phyloP scores from a whole-genome alignment of 2,888 invertebrate genomes.

The Melitaea athalia region DNA sequence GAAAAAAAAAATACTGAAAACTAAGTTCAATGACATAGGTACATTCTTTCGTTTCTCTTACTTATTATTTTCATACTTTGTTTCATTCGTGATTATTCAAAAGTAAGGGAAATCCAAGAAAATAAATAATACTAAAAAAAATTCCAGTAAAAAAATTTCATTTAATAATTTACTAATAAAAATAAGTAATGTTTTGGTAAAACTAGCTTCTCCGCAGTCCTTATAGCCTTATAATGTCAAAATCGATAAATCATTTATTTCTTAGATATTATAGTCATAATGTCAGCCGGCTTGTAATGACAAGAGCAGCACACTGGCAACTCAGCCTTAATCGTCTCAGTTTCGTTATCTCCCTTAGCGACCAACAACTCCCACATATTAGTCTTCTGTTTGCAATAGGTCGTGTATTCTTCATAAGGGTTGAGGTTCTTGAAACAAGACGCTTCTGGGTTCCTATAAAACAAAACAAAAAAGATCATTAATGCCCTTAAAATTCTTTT shows the following conservation, averaged over 20 bases:
- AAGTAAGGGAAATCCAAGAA: no score
- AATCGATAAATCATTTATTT: constrained; percentile 3
- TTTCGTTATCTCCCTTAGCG: constrained; percentile 50
- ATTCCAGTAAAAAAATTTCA: background rate
- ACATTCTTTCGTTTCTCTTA: no score
- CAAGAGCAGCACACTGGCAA: constrained; percentile 72
- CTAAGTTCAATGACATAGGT: no score
- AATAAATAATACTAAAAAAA: no score
- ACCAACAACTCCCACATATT: constrained; percentile 67
- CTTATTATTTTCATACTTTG: no score
- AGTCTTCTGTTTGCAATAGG: constrained; percentile 65
- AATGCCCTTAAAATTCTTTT: no score
- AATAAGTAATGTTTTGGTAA: no score
- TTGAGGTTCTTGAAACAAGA: constrained; percentile 59
- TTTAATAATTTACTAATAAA: background rate
- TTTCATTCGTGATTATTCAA: no score
- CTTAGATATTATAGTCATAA: constrained; percentile 21
- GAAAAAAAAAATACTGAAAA: no score
- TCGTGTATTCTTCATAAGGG: constrained; percentile 45
- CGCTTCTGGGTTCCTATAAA: constrained; percentile 52
- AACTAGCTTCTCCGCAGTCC: no score
- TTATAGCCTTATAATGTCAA: background rate
- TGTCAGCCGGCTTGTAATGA: constrained; percentile 50
- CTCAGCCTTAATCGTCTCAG: constrained; percentile 56
- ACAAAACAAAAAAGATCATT: background rate